Evolutionary conservation across 2,113 vertebrate genomes (phyloP), one percentile per base, ranked within the genome.

Genomic region (Scomber colias): DNA sequence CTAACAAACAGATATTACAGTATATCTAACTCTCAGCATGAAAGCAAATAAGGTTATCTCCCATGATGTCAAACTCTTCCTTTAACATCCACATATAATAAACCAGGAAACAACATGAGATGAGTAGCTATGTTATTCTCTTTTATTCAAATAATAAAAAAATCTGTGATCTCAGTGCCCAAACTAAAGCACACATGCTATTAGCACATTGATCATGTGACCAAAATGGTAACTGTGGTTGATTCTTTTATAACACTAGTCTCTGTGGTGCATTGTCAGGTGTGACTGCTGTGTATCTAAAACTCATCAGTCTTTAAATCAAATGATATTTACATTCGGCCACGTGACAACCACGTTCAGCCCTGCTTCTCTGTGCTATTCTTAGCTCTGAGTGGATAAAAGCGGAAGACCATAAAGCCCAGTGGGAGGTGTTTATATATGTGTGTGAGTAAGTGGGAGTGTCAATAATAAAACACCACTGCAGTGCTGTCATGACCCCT

Each of bases 381-480:
- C n/a, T 78, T 89, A 88, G 74, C 57, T 65, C 24, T 8, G 19
- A 21, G 27, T 31, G 49, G 64, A 74, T 70, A 72, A 83, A 75
- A 80, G 75, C 77, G 85, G 76, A 19, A 16, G 71, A 79, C 13
- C 66, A 64, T 80, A 76, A 81, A 86, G 48, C 69, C 56, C 3
- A 9, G n/a, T 51, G 65, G 77, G 64, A 79, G 61, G 50, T 74
- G 60, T 48, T 77, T 66, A 62, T 56, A 17, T 71, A 54, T 77
- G 40, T 69, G 40, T 76, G 56, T 63, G 57, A 49, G 59, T 66
- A 6, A 17, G 51, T 13, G 61, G 19, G 60, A 35, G 66, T 53
- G 82, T 89, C 71, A 67, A 78, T 91, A 87, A 85, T 86, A 83
- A 87, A 87, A 78, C 66, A 64, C 63, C 77, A 54, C 71, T 30